Evolutionary conservation across 2,888 invertebrate species (phyloP), one percentile per base, ranked within the genome.

Genomic region (Xylota sylvarum): DNA sequence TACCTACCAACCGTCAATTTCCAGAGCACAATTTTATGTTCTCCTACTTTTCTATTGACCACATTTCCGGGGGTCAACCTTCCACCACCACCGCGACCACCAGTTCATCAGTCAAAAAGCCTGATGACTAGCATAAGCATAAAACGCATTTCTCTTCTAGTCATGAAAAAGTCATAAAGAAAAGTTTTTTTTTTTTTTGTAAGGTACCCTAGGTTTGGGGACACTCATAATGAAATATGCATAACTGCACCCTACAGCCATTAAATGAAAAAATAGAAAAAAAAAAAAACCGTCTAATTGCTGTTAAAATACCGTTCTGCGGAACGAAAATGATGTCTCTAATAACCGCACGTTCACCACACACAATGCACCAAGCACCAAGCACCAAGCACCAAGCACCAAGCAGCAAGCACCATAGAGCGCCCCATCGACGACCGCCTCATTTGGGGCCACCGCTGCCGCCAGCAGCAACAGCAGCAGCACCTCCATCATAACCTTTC

Each of bases 301-400:
- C 86, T 69, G 82, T 86, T 82, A 82, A 86, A 86, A 82, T 82
- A 86, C 86, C 86, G 86, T 82, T 86, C 67, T 82, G 78, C 67
- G 78, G 86, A 86, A 86, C 73, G 40, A 78, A 82, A 82, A 82
- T 69, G 73, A 86, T 58, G 82, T 64, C 62, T 77, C 62, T 82
- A 86, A 86, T 82, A 82, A 86, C 82, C 82, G 56, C 86, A 82
- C 78, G 76, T 76, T 73, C 77, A 46, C 27, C 32, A 43, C 9
- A 43, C 62, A 79, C 37, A 67, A 62, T 76, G 69, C 55, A 70
- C 67, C 60, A 23, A 14, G n/a, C n/a, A 35, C 14, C 56, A 19
- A 37, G 43, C 52, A 35, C 35, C 27, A 17, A 0, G 32, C 23
- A 50, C 32, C 5, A 7, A 35, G 35, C 35, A 10, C 35, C 10